Conservation (phyloP, 2,113 vertebrate species). For the Pampusana beccarii region DNA sequence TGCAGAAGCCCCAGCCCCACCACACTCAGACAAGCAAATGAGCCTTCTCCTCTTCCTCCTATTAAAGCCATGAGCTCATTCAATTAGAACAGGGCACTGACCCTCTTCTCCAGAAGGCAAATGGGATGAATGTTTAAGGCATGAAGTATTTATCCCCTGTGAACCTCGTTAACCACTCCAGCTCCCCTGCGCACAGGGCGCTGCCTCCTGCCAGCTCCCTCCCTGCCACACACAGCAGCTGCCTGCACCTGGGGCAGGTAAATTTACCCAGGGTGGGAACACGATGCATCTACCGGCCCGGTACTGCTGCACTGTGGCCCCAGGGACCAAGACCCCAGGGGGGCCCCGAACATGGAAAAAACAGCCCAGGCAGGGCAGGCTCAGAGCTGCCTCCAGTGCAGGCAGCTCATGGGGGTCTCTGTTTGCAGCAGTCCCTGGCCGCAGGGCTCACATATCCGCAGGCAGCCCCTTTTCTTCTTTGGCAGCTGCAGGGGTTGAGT, state of each 20-base stretch:
- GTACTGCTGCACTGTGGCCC: not conserved
- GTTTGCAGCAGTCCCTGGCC: not conserved
- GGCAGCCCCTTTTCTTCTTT: not conserved
- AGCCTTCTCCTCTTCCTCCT: not conserved
- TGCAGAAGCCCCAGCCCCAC: not conserved
- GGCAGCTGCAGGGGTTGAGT: not conserved
- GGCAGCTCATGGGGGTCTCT: not conserved
- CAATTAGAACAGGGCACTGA: not conserved
- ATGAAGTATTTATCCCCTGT: not conserved
- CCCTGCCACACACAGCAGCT: rapidly evolving
- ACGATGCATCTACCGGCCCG: not conserved
- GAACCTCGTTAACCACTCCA: rapidly evolving
- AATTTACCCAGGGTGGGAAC: not conserved
- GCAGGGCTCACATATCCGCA: not conserved
- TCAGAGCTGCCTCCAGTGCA: not conserved
- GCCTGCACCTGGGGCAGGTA: too few species aligned
- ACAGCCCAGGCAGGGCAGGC: not conserved
- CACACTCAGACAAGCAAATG: not conserved
- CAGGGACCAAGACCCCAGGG: not conserved
- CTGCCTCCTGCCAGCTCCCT: not conserved
- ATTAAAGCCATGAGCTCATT: slow-evolving; percentile 4
- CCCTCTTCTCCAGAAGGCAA: not conserved
- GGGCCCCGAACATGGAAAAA: not conserved
- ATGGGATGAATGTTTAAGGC: not conserved
- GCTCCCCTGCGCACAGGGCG: not conserved